These are phyloP conservation scores for Anhinga rufa DNA, from an alignment of 2,113 vertebrate genomes.

Conservation along the genomic window DNA sequence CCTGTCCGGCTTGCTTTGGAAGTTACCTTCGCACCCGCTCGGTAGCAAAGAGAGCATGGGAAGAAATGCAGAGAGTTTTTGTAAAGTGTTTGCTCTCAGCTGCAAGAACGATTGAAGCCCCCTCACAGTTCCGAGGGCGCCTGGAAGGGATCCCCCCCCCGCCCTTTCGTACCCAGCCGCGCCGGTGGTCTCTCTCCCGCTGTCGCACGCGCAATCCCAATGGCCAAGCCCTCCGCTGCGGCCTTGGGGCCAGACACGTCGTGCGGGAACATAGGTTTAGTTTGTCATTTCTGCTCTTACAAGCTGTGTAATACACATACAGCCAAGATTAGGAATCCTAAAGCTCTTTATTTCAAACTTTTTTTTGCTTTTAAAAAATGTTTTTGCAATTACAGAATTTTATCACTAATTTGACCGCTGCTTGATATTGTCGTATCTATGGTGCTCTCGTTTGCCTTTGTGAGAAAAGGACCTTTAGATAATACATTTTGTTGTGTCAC, in stretches of 20 bases:
- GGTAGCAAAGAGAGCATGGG: neutral
- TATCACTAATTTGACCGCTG: neutral
- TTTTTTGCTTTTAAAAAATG: neutral
- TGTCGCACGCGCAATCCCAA: neutral
- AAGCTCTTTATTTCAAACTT: neutral
- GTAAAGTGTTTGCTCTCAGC: neutral
- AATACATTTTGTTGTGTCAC: neutral
- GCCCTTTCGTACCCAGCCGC: accelerated
- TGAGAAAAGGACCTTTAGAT: neutral
- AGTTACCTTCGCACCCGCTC: neutral
- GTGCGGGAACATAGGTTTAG: neutral
- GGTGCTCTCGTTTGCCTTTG: neutral
- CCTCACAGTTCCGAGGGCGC: neutral
- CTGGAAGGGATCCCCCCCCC: neutral
- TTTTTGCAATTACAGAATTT: neutral
- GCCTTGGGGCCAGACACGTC: neutral
- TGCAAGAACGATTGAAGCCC: neutral
- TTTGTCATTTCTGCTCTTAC: neutral
- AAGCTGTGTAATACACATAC: accelerated
- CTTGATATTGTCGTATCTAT: neutral
- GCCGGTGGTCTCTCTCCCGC: neutral
- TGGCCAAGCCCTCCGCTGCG: neutral
- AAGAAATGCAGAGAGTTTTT: neutral
- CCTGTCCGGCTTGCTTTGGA: neutral
- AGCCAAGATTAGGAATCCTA: neutral